Base-by-base conservation (phyloP, 2,113 vertebrate genomes). In the Etheostoma cragini region DNA sequence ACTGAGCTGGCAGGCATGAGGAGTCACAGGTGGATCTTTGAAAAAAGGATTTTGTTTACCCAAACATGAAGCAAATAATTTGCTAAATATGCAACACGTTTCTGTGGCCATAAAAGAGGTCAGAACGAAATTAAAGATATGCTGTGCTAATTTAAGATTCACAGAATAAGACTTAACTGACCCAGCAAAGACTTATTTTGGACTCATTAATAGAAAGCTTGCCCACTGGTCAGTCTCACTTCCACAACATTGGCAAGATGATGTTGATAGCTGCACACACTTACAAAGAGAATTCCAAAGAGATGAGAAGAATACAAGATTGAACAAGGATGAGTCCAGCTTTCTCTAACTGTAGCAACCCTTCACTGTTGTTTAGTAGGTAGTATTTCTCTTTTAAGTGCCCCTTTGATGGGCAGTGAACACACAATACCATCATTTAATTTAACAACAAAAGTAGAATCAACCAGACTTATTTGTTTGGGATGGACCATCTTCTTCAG, bases 321-420 rank as follows among this genome's bases (percentile, higher is more conserved):
- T 21, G 3, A 10, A 61, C 17, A 26, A 14, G n/a, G 54, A 2
- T 14, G 42, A 33, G 17, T n/a, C 17, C 7, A 14, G 42, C 69
- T 60, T 16, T 24, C 45, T 47, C 1, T 35, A 19, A 30, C 16
- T 24, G 1, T 10, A 46, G n/a, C 54, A 21, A 0, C 19, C 2
- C 12, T 8, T 30, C 24, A 16, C 5, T 70, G n/a, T 30, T 61
- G 64, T 68, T 50, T 17, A 4, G 54, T 8, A 69, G 17, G 16
- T n/a, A 46, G 33, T 46, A 12, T 54, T 70, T 78, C 13, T 70
- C 46, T 50, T 58, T 33, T 54, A 45, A 62, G 21, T 63, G 35
- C 30, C 47, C 30, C 33, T 53, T 33, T 63, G 56, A 35, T 33
- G 33, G 54, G 26, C 16, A 13, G n/a, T n/a, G 4, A 45, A 70